Evolutionary conservation across 2,888 invertebrate species (phyloP), one percentile per base, ranked within the genome.

Genomic region (Palloptera scutellata): DNA sequence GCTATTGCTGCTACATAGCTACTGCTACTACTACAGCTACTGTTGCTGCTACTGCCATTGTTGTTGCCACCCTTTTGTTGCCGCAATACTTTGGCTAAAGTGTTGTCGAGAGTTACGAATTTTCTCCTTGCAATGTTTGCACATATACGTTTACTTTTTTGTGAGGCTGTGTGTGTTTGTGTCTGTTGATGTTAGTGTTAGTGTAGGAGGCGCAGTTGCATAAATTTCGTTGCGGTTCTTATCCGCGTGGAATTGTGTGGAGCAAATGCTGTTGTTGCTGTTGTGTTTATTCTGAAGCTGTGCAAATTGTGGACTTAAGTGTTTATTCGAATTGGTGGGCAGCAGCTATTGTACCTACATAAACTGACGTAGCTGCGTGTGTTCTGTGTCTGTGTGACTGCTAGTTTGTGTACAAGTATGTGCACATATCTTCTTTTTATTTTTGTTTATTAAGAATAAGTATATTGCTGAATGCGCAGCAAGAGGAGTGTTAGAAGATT

Each of bases 281-380:
- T 15, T 30, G 42, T 41, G 59, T 43, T 59, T 12, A 11, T n/a
- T 12, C 45, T 41, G 60, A 30, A 63, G 75, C 73, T 76, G 79
- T 75, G 76, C 78, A 78, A 78, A 79, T 78, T 78, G 79, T 78
- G 78, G 74, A 78, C 79, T 79, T 79, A 78, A 79, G 78, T 78
- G 79, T 79, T 78, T 78, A 78, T 79, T 73, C 76, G 71, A 63
- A 60, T 71, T 74, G 76, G 70, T 71, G 70, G 68, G 67, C 64
- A 67, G 41, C 30, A 40, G 40, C n/a, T 53, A n/a, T n/a, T n/a
- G n/a, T n/a, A n/a, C n/a, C n/a, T n/a, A n/a, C n/a, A n/a, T 48
- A 53, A 1, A 53, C 53, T 11, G 13, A 11, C 19, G 4, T 13
- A 19, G n/a, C n/a, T n/a, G n/a, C 4, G 4, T 53, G 13, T 11